Conservation (phyloP, 2,888 invertebrate species). For the Conomelus anceps region DNA sequence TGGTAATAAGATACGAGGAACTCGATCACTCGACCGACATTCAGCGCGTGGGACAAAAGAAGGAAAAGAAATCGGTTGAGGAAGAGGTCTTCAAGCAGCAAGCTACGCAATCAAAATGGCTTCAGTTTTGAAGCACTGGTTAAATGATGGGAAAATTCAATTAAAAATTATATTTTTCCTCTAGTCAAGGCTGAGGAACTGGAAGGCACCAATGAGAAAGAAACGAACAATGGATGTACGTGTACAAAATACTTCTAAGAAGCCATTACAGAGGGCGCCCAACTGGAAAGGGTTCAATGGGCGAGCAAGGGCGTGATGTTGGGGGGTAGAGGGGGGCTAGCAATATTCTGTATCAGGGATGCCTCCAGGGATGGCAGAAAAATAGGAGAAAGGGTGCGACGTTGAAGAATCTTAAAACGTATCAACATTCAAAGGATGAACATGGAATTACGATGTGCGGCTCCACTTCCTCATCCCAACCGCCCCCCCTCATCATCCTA, state of each 20-base stretch:
- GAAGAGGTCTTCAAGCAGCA: no score
- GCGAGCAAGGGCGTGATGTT: background rate
- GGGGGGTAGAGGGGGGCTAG: background rate
- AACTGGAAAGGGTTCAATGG: background rate
- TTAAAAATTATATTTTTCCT: background rate
- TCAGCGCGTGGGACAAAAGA: background rate
- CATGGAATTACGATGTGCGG: background rate
- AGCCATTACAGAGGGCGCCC: background rate
- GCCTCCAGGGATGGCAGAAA: background rate
- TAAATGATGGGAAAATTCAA: background rate
- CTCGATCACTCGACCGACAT: background rate
- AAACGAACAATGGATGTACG: background rate
- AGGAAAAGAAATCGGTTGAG: background rate
- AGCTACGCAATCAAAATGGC: background rate
- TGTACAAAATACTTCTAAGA: background rate
- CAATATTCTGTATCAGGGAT: background rate
- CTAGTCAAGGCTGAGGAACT: background rate
- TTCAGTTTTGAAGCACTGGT: background rate
- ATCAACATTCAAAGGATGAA: background rate
- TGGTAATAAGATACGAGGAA: background rate
- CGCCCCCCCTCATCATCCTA: background rate
- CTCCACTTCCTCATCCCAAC: background rate
- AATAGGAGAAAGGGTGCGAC: background rate
- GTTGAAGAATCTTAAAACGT: background rate
- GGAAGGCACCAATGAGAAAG: no score